phyloP scores from a whole-genome alignment of 2,888 invertebrate species.

The Dicyrtoma fusca region DNA sequence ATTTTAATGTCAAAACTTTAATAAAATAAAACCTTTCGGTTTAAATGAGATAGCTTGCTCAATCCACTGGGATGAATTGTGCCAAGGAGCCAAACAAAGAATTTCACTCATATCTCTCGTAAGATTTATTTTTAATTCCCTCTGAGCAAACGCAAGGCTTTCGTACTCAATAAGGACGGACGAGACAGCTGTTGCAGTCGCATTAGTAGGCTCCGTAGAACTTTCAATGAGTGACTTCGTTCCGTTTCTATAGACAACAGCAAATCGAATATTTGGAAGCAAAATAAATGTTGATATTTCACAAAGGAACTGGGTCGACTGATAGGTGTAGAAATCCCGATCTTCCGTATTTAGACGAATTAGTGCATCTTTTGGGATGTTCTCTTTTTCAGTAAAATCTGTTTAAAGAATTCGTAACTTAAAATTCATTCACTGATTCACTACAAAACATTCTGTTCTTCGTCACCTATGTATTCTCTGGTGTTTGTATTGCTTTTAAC shows the following conservation, averaged over 20 bases:
- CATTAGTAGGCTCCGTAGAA: too few species aligned
- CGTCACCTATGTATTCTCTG: too few species aligned
- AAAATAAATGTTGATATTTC: constrained; percentile 14
- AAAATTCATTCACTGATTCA: too few species aligned
- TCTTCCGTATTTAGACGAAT: neutral
- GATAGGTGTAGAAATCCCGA: neutral
- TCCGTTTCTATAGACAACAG: constrained; percentile 4
- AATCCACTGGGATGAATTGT: neutral
- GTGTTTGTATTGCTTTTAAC: neutral
- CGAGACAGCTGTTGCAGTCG: neutral
- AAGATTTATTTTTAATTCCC: neutral
- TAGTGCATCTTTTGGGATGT: neutral
- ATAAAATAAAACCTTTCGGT: neutral
- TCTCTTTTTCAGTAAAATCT: neutral
- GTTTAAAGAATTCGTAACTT: neutral
- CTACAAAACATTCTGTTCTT: too few species aligned
- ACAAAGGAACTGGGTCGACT: neutral
- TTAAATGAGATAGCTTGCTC: neutral
- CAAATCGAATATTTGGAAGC: neutral
- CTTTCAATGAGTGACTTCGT: too few species aligned
- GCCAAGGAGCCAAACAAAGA: neutral
- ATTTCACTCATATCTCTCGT: neutral
- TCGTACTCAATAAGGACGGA: neutral
- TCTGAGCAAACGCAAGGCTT: neutral
- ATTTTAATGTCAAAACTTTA: neutral